Evolutionary conservation across 2,888 invertebrate genomes (phyloP).

Genomic region (Acanthosepion pharaonis): DNA sequence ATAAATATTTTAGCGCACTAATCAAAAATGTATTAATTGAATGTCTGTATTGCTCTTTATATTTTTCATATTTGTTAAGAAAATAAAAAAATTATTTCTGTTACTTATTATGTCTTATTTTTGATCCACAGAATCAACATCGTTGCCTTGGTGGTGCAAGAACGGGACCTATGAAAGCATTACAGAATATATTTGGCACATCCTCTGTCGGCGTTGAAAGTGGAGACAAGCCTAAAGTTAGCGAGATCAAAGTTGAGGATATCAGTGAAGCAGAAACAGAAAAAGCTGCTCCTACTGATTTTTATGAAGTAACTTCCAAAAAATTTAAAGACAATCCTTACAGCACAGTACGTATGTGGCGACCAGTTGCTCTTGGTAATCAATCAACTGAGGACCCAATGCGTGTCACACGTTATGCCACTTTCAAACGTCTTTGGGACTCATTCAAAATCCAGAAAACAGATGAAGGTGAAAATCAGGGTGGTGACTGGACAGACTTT

Average conservation of each 20-base stretch:
- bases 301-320: slow-evolving; percentile 35
- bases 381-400: slow-evolving; percentile 23
- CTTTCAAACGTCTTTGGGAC: slow-evolving; percentile 45
- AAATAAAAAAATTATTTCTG: background rate
- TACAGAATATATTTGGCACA: slow-evolving; percentile 37
- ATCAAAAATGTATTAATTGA: too few relatives aligned
- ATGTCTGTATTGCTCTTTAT: too few relatives aligned
- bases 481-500: slow-evolving; percentile 52
- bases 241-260: background rate
- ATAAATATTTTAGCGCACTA: too few relatives aligned
- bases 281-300: background rate
- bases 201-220: background rate
- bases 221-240: slow-evolving; percentile 15
- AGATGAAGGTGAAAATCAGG: slow-evolving; percentile 49
- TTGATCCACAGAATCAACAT: background rate
- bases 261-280: background rate
- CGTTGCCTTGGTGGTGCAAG: slow-evolving; percentile 13
- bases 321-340: slow-evolving; percentile 62
- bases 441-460: slow-evolving; percentile 38
- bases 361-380: slow-evolving; percentile 57
- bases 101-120: background rate
- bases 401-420: background rate
- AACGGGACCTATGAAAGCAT: slow-evolving; percentile 44
- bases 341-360: slow-evolving; percentile 67
- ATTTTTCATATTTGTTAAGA: too few relatives aligned